Evolutionary conservation across 2,888 invertebrate species (phyloP).

Genomic region (Trissolcus japonicus): DNA sequence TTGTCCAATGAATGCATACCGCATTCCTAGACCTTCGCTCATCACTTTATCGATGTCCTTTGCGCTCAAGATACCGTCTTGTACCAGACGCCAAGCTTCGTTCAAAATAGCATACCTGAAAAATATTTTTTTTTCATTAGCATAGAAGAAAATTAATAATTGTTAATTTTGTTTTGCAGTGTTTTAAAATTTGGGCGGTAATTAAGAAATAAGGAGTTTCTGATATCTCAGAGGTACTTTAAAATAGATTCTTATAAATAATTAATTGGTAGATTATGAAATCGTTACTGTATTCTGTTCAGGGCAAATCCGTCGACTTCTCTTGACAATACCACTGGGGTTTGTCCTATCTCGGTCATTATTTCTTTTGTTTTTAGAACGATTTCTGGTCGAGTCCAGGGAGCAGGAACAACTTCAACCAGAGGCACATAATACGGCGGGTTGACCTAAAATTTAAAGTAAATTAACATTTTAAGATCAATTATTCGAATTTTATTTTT

Average conservation of each 20-base stretch:
- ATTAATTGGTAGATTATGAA: slow-evolving; percentile 7
- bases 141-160: too few relatives aligned
- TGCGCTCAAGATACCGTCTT: slow-evolving; percentile 89
- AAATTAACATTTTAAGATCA: not conserved
- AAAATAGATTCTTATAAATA: not conserved
- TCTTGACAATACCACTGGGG: slow-evolving; percentile 88
- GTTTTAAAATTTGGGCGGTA: too few relatives aligned
- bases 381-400: slow-evolving; percentile 84
- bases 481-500: too few relatives aligned
- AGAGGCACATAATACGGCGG: slow-evolving; percentile 97
- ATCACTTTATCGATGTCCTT: slow-evolving; percentile 95
- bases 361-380: slow-evolving; percentile 84
- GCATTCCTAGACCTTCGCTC: slow-evolving; percentile 94
- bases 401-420: slow-evolving; percentile 90
- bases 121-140: not conserved
- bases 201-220: not conserved
- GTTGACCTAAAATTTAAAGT: slow-evolving; percentile 81
- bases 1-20: slow-evolving; percentile 96
- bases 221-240: too few relatives aligned
- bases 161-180: too few relatives aligned
- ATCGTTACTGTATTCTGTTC: slow-evolving; percentile 89
- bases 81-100: slow-evolving; percentile 93
- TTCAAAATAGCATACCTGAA: slow-evolving; percentile 92
- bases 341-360: slow-evolving; percentile 93
- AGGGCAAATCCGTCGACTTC: slow-evolving; percentile 96